A percentile compares a stretch with the other conserved stretches of the same genome.
Conservation (phyloP, 2,113 vertebrate genomes). For the Asarcornis scutulata region DNA sequence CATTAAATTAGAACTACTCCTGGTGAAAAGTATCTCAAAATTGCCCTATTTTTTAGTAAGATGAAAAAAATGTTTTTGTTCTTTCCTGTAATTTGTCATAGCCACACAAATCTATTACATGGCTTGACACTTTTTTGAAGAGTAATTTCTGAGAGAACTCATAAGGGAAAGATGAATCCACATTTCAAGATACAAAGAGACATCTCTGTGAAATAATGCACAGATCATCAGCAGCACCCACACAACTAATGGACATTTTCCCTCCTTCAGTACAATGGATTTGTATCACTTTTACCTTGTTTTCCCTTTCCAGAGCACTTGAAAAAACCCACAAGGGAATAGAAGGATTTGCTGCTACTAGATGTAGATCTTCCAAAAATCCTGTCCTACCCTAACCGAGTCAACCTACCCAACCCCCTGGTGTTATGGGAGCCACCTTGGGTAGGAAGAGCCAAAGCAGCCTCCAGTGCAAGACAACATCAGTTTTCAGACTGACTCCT, state of each 20-base stretch:
- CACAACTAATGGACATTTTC: background rate
- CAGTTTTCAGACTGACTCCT: background rate
- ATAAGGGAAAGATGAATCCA: constrained; percentile 19
- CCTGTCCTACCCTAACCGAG: background rate
- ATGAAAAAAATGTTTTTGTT: constrained; percentile 43
- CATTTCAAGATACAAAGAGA: background rate
- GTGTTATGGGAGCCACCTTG: rapidly evolving
- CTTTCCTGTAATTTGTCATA: constrained; percentile 57
- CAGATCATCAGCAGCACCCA: background rate
- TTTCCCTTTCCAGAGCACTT: background rate
- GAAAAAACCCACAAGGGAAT: background rate
- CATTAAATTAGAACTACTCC: constrained; percentile 20
- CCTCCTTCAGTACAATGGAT: background rate
- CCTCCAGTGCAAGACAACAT: background rate
- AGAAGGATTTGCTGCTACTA: background rate
- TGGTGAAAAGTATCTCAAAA: constrained; percentile 29
- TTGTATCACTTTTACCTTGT: background rate
- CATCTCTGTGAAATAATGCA: background rate
- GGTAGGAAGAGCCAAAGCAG: background rate
- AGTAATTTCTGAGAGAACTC: constrained; percentile 48
- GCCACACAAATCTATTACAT: constrained; percentile 40
- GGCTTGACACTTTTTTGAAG: constrained; percentile 49
- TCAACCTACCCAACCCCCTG: background rate
- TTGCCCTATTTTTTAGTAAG: constrained; percentile 2
- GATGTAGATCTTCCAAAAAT: background rate